Evolutionary conservation across 2,113 vertebrate genomes (phyloP), one percentile per base, ranked within the genome.

Genomic region (Vulpes vulpes): DNA sequence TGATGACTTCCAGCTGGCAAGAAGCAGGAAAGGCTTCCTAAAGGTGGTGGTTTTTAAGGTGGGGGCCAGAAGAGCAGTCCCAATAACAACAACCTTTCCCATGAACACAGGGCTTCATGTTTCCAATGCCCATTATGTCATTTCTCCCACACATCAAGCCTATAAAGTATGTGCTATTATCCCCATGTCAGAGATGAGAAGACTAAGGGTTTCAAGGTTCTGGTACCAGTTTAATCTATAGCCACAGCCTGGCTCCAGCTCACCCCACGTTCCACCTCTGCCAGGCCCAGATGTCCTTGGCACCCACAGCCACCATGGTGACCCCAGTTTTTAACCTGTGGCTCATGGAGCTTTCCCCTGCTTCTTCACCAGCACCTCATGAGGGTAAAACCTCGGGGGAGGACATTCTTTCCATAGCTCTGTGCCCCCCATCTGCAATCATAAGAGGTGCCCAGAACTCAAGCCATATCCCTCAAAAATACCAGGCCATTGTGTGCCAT

Each of bases 111-210:
- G 74, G 51, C 38, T 97, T 91, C 59, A 53, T 17, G 17, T 89
- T 86, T 96, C 55, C 84, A 88, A 87, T 71, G 80, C 57, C 32
- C 27, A 83, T 96, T 94, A 80, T 67, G 82, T 96, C 96, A 93
- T 95, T 95, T 96, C 80, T 97, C 64, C 91, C 80, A 93, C 69
- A 96, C 59, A 86, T 49, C 38, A 91, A 91, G 80, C 79, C 53
- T 97, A 92, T 95, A 96, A 96, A 95, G 27, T 30, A 84, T 55
- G 16, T 49, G 20, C 67, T 91, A 91, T 96, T 97, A 89, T 73
- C 22, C 55, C 84, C 80, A 85, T 38, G 90, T 85, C 88, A 90
- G 76, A 95, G 90, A 94, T 53, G 16, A 96, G 76, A 96, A 95
- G 84, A 91, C 83, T 62, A 53, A 87, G 53, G 14, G 65, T 91